A percentile compares a stretch with the other conserved stretches of the same genome.
Conservation (phyloP, 64 coral and sea anemone species). For the Stylophora pistillata region DNA sequence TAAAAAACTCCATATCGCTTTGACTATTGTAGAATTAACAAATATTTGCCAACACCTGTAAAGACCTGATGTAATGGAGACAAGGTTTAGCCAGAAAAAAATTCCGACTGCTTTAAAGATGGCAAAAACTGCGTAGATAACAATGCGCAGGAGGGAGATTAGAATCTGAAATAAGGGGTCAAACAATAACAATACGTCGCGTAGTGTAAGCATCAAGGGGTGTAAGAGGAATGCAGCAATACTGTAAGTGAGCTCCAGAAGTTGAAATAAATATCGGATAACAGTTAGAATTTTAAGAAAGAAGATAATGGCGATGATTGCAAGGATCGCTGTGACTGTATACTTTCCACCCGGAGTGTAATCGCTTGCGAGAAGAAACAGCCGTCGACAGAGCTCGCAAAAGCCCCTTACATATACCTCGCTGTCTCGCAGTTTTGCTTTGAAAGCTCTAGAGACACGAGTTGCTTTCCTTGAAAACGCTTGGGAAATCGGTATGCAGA, state of each 20-base stretch:
- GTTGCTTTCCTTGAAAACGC: not conserved
- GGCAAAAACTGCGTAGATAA: not conserved
- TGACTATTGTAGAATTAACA: conserved; percentile 8
- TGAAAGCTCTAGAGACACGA: not conserved
- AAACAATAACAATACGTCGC: conserved; percentile 22
- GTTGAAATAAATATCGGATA: conserved; percentile 32
- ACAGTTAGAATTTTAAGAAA: conserved; percentile 17
- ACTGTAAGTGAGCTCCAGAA: not conserved
- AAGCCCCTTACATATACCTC: conserved; percentile 50
- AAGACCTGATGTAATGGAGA: conserved; percentile 30
- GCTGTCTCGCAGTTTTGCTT: conserved; percentile 12
- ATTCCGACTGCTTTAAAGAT: not conserved
- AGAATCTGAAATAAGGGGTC: not conserved
- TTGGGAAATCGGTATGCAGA: not conserved
- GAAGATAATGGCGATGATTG: not conserved
- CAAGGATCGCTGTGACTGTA: conserved; percentile 32
- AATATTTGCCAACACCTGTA: conserved; percentile 28
- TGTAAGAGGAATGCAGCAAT: conserved; percentile 27
- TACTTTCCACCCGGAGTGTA: conserved; percentile 47
- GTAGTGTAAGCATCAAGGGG: conserved; percentile 34
- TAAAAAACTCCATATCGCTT: not conserved
- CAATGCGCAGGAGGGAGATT: not conserved
- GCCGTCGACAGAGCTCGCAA: conserved; percentile 51
- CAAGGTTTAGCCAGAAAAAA: conserved; percentile 27
- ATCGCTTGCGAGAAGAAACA: conserved; percentile 65